A percentile compares a stretch with the other conserved stretches of the same genome.
Evolutionary conservation across 2,113 vertebrate species (phyloP).

Genomic region (Leucosticte australis): DNA sequence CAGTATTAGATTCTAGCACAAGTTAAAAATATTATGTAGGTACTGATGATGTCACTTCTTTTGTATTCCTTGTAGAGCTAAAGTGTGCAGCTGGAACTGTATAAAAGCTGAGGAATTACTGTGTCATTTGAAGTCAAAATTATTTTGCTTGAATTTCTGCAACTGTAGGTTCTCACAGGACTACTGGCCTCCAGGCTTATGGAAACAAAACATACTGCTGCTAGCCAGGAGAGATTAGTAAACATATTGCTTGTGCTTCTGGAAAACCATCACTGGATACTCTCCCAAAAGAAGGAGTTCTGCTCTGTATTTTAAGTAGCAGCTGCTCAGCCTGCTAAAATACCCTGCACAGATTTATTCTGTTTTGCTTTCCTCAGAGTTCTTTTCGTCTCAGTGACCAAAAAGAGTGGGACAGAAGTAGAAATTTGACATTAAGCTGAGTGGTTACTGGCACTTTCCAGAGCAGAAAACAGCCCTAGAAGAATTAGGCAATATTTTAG

Average conservation of each 20-base stretch:
- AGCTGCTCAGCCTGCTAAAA: slow-evolving; percentile 40
- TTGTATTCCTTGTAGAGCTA: not conserved
- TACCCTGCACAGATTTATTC: not conserved
- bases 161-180: slow-evolving; percentile 23
- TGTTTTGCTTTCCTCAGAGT: not conserved
- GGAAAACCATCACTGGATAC: not conserved
- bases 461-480: not conserved
- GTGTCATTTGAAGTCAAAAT: not conserved
- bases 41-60: slow-evolving; percentile 16
- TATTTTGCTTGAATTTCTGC: slow-evolving; percentile 23
- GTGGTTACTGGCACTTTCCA: not conserved
- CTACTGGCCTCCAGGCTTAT: slow-evolving; percentile 36
- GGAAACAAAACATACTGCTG: not conserved
- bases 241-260: slow-evolving; percentile 51
- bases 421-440: slow-evolving; percentile 13
- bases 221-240: slow-evolving; percentile 41
- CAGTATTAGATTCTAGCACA: not conserved
- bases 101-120: slow-evolving; percentile 30
- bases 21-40: slow-evolving; percentile 6
- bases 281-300: slow-evolving; percentile 32
- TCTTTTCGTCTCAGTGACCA: not conserved
- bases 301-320: slow-evolving; percentile 40
- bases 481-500: not conserved
- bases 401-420: not conserved
- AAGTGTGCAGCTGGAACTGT: not conserved